phyloP scores from a whole-genome alignment of 1,140 invertebrate species.

The Camponotus vicinus region DNA sequence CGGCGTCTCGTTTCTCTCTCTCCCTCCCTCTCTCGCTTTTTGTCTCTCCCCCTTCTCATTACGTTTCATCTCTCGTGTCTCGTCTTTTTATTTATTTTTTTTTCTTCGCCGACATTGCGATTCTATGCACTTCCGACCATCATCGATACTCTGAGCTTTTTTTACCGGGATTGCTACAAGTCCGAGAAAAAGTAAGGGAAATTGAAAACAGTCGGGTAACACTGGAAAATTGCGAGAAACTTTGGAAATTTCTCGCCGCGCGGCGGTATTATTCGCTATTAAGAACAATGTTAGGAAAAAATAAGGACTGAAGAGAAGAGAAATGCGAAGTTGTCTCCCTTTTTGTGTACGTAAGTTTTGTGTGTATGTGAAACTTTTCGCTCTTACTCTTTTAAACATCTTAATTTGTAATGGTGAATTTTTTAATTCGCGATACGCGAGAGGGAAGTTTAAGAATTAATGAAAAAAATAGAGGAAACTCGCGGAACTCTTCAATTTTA shows the following conservation, averaged over 20 bases:
- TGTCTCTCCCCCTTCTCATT: slow-evolving; percentile 27
- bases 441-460: slow-evolving; percentile 12
- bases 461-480: background rate
- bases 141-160: background rate
- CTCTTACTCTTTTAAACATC: background rate
- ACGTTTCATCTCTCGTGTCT: slow-evolving; percentile 14
- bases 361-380: background rate
- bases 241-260: slow-evolving; percentile 29
- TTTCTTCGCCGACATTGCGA: background rate
- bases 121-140: background rate
- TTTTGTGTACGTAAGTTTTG: background rate
- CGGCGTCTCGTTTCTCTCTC: slow-evolving; percentile 49
- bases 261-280: slow-evolving; percentile 40
- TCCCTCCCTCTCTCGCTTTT: slow-evolving; percentile 54
- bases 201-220: slow-evolving; percentile 37
- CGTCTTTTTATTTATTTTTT: background rate
- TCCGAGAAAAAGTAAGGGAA: slow-evolving; percentile 23
- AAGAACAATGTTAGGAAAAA: slow-evolving; percentile 1
- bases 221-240: slow-evolving; percentile 15
- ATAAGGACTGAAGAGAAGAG: background rate
- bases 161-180: slow-evolving; percentile 12
- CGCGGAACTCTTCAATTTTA: background rate
- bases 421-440: slow-evolving; percentile 15
- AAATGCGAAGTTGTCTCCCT: background rate
- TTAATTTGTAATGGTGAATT: slow-evolving; percentile 34